Evolutionary conservation across 1,140 invertebrate species (phyloP).

Genomic region (Drosophila parabipectinata): DNA sequence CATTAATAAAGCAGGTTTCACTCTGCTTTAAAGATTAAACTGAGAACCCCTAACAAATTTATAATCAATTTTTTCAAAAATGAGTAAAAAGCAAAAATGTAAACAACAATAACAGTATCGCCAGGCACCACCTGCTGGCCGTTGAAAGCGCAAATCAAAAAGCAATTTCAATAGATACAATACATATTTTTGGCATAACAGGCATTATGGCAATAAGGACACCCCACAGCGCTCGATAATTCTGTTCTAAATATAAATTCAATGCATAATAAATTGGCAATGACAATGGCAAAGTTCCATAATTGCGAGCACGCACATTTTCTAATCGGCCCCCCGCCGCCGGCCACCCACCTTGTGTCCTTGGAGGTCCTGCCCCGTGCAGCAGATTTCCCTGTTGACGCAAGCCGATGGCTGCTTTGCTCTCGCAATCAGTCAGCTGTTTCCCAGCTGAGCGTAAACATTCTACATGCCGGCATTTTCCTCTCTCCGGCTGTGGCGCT

Average conservation of each 20-base stretch:
- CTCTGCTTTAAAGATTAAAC: background rate
- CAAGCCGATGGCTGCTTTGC: constrained; percentile 9
- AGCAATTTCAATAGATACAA: constrained; percentile 24
- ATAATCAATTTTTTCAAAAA: background rate
- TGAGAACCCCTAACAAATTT: too few species aligned
- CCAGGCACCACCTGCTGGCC: constrained; percentile 51
- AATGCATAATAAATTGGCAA: constrained; percentile 46
- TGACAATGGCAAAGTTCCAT: constrained; percentile 46
- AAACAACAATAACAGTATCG: constrained; percentile 29
- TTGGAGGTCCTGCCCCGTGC: constrained; percentile 8
- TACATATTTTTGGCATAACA: constrained; percentile 9
- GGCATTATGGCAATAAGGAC: constrained; percentile 38
- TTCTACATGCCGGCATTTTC: constrained; percentile 46
- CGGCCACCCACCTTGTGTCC: constrained; percentile 22
- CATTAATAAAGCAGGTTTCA: constrained; percentile 23
- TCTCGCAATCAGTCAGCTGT: constrained; percentile 41
- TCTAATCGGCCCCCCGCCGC: background rate
- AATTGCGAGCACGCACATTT: constrained; percentile 51
- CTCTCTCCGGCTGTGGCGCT: constrained; percentile 6
- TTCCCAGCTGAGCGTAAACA: constrained; percentile 61
- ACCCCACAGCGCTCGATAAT: constrained; percentile 16
- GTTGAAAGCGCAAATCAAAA: constrained; percentile 49
- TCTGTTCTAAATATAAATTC: constrained; percentile 12
- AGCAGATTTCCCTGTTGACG: constrained; percentile 9
- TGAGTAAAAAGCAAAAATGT: constrained; percentile 18